These are phyloP conservation scores for Podarcis raffonei DNA, from an alignment of 2,113 vertebrate species.

Conservation along the genomic window DNA sequence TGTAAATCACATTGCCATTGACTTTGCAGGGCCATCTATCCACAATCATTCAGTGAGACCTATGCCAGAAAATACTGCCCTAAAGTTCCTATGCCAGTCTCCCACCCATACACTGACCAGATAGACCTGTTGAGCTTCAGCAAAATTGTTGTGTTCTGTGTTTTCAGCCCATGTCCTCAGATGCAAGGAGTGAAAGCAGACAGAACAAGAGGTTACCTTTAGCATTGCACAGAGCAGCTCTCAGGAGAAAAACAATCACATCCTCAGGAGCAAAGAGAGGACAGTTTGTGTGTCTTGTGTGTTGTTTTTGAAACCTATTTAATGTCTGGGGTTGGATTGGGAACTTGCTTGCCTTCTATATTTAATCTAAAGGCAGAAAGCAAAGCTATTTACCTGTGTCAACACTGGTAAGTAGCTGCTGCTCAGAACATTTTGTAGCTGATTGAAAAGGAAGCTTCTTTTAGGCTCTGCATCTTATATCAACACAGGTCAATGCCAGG, in stretches of 20 bases:
- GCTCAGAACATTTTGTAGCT: not conserved
- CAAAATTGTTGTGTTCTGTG: not conserved
- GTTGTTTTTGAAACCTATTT: not conserved
- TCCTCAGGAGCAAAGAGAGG: not conserved
- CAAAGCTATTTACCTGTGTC: not conserved
- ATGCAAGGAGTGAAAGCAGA: not conserved
- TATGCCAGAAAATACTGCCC: not conserved
- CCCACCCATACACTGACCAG: not conserved
- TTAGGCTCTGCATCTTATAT: not conserved
- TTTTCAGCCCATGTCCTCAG: not conserved
- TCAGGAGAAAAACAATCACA: no score
- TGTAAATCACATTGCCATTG: not conserved
- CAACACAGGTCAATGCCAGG: not conserved
- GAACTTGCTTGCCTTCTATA: not conserved
- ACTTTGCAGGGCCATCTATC: not conserved
- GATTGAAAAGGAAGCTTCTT: conserved; percentile 18
- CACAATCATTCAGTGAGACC: not conserved
- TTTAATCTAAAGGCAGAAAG: conserved; percentile 1
- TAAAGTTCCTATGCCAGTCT: no score
- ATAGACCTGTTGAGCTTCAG: not conserved
- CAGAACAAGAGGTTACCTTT: not conserved
- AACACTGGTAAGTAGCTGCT: conserved; percentile 15
- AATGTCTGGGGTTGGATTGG: not conserved
- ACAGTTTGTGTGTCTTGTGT: not conserved
- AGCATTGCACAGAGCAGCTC: not conserved